phyloP scores from a whole-genome alignment of 2,797 vertebrate genomes.

The Silurus lanzhouensis region DNA sequence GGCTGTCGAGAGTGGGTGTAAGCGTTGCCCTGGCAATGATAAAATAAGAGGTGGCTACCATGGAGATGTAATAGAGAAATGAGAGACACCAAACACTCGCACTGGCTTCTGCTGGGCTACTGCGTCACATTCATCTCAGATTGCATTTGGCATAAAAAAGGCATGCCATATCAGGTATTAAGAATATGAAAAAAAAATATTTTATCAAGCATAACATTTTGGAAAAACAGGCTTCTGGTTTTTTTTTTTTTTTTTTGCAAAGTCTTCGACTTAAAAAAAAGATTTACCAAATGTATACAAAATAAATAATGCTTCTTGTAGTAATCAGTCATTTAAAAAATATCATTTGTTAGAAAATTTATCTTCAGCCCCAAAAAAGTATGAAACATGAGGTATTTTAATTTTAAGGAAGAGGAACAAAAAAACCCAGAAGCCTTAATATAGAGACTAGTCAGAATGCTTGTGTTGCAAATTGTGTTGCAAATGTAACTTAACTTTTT shows the following conservation, averaged over 20 bases:
- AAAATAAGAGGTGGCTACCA: constrained; percentile 50
- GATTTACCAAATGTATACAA: no score
- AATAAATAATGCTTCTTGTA: no score
- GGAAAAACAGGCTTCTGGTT: background rate
- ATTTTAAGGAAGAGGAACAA: background rate
- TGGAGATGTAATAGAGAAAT: constrained; percentile 48
- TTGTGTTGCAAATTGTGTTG: no score
- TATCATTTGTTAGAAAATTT: no score
- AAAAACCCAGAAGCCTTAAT: background rate
- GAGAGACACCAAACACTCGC: constrained; percentile 37
- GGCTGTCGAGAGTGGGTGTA: constrained; percentile 47
- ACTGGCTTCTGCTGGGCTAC: constrained; percentile 27
- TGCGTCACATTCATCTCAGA: background rate
- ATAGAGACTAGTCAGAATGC: background rate
- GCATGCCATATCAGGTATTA: background rate
- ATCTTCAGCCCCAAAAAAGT: no score
- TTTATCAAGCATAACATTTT: background rate
- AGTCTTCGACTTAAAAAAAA: no score
- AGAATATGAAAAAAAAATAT: background rate
- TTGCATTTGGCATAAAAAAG: constrained; percentile 6
- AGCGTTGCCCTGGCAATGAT: constrained; percentile 57
- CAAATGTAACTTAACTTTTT: no score
- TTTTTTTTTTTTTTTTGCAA: no score
- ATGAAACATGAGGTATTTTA: background rate
- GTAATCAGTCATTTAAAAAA: no score